A percentile compares a stretch with the other conserved stretches of the same genome.
phyloP scores from a whole-genome alignment of 2,113 vertebrate species.

The Seriola dumerili region DNA sequence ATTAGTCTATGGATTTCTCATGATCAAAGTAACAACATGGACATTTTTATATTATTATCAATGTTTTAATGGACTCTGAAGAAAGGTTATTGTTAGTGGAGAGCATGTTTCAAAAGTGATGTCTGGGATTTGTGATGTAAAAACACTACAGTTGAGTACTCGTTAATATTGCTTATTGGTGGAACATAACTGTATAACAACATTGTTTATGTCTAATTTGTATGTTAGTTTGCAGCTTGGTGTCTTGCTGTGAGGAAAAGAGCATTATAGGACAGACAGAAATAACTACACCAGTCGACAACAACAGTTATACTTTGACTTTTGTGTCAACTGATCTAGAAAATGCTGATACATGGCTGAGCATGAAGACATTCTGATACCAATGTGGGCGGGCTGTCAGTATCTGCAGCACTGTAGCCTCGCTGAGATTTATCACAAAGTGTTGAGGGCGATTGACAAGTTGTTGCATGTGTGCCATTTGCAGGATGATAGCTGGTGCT shows the following conservation, averaged over 20 bases:
- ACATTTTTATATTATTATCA: not conserved
- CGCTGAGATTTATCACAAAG: constrained; percentile 55
- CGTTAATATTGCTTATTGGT: not conserved
- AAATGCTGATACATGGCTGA: constrained; percentile 1
- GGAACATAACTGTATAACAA: not conserved
- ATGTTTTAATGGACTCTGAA: not conserved
- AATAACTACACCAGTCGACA: constrained; percentile 18
- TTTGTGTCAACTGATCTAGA: constrained; percentile 33
- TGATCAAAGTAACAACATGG: not conserved
- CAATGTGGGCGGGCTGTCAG: constrained; percentile 40
- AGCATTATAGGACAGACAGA: constrained; percentile 34
- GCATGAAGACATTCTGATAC: constrained; percentile 37
- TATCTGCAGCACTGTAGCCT: constrained; percentile 29
- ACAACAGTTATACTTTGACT: constrained; percentile 30
- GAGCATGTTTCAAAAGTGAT: not conserved
- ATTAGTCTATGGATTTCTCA: not conserved
- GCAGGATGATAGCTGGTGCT: constrained; percentile 24
- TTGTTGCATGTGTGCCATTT: constrained; percentile 56
- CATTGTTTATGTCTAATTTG: not conserved
- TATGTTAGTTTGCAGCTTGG: not conserved
- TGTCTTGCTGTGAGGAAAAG: constrained; percentile 35
- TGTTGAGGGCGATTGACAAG: constrained; percentile 56
- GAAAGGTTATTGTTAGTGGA: not conserved
- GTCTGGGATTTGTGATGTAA: not conserved
- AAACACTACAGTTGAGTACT: not conserved